Evolutionary conservation across 2,888 invertebrate species (phyloP).

Genomic region (Leptinotarsa peninsularis): DNA sequence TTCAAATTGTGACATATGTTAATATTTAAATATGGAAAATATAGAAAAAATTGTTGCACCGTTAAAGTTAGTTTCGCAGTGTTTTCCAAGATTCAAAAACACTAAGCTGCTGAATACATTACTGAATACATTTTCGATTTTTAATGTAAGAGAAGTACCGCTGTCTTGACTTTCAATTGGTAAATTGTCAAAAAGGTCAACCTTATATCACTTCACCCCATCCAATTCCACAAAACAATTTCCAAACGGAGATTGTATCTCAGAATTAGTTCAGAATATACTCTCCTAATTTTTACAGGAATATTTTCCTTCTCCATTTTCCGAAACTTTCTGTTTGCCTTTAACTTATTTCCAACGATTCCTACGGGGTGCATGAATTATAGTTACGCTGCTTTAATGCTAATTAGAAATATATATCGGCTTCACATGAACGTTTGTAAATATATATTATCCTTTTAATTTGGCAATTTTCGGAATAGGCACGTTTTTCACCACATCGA

Average conservation of each 20-base stretch:
- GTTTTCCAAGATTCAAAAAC: too few species aligned
- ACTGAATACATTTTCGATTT: too few species aligned
- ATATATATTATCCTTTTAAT: background rate
- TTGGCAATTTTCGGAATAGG: background rate
- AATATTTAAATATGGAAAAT: too few species aligned
- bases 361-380: constrained; percentile 10
- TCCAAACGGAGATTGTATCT: background rate
- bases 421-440: background rate
- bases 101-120: too few species aligned
- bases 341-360: constrained; percentile 2
- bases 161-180: too few species aligned
- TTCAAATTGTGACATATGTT: too few species aligned
- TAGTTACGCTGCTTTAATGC: background rate
- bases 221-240: background rate
- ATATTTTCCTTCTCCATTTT: constrained; percentile 3
- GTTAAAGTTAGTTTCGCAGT: too few species aligned
- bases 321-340: constrained; percentile 2
- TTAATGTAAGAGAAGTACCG: too few species aligned
- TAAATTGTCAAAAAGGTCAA: too few species aligned
- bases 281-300: constrained; percentile 5
- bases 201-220: background rate
- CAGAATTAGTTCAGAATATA: constrained; percentile 1
- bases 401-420: constrained; percentile 10
- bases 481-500: background rate
- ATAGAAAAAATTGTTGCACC: too few species aligned